A percentile compares a stretch with the other conserved stretches of the same genome.
These are phyloP conservation scores for Spodoptera littoralis DNA, from an alignment of 2,888 invertebrate species.

Conservation along the genomic window DNA sequence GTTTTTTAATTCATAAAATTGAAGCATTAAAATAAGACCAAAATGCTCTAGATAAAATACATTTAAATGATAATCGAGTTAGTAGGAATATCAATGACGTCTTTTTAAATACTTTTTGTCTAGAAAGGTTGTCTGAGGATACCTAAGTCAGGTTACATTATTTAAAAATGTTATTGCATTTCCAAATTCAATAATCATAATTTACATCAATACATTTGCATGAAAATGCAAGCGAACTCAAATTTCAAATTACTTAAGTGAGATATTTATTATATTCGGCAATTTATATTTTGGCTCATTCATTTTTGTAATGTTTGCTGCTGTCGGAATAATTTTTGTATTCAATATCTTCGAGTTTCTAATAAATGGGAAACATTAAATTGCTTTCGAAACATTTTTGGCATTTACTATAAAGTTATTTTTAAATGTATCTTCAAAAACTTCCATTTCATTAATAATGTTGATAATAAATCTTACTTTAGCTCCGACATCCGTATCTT, in stretches of 20 bases:
- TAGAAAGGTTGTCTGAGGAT: too few species aligned
- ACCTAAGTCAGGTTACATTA: background rate
- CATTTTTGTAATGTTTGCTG: slow-evolving; percentile 18
- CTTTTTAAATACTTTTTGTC: too few species aligned
- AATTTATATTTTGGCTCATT: slow-evolving; percentile 14
- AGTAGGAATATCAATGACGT: too few species aligned
- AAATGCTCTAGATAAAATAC: too few species aligned
- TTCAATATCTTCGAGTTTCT: slow-evolving; percentile 16
- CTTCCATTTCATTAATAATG: slow-evolving; percentile 60
- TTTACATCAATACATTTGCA: slow-evolving; percentile 21
- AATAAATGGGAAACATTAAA: slow-evolving; percentile 1
- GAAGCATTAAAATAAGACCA: too few species aligned
- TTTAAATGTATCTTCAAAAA: slow-evolving; percentile 37
- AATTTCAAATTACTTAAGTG: slow-evolving; percentile 34
- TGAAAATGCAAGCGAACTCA: slow-evolving; percentile 18
- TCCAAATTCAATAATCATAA: slow-evolving; percentile 29
- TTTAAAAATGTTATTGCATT: slow-evolving; percentile 1
- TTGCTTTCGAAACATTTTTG: slow-evolving; percentile 17
- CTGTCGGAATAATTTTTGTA: slow-evolving; percentile 27
- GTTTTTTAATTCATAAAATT: too few species aligned
- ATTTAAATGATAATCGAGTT: too few species aligned
- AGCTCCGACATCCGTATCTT: slow-evolving; percentile 48
- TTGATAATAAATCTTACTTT: slow-evolving; percentile 63
- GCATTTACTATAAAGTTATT: slow-evolving; percentile 19
- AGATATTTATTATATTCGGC: slow-evolving; percentile 42